A percentile compares a stretch with the other conserved stretches of the same genome.
These are phyloP conservation scores for Drosophila percnosoma DNA, from an alignment of 2,888 invertebrate genomes.

Conservation along the genomic window DNA sequence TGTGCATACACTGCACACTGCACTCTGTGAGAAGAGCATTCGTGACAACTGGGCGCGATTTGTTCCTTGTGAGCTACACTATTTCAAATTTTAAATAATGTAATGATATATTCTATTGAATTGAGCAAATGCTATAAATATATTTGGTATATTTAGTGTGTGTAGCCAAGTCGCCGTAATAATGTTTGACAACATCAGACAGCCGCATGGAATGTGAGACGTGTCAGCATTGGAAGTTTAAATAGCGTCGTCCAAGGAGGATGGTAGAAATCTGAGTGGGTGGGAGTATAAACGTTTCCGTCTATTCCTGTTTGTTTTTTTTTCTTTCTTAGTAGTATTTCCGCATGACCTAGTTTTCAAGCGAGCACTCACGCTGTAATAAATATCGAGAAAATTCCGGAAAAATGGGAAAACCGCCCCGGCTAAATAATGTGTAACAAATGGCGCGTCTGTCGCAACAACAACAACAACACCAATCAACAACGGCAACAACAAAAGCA, in stretches of 20 bases:
- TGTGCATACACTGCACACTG: constrained; percentile 10
- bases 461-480: constrained; percentile 28
- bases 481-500: constrained; percentile 48
- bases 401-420: constrained; percentile 47
- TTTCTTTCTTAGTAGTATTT: constrained; percentile 45
- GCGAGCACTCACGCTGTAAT: constrained; percentile 55
- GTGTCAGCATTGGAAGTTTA: constrained; percentile 52
- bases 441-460: constrained; percentile 68
- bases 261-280: not conserved
- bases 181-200: not conserved
- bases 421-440: constrained; percentile 77
- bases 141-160: not conserved
- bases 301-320: constrained; percentile 28
- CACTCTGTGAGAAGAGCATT: not conserved
- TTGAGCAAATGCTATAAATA: not conserved
- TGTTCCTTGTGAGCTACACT: not conserved
- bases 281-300: constrained; percentile 37
- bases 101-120: not conserved
- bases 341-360: constrained; percentile 67
- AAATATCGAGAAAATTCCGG: constrained; percentile 69
- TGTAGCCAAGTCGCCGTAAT: not conserved
- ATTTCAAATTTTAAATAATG: not conserved
- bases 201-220: constrained; percentile 28
- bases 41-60: not conserved
- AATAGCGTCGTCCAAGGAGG: constrained; percentile 13